Evolutionary conservation across 2,797 vertebrate species (phyloP), one percentile per base, ranked within the genome.

Genomic region (Ceryle rudis): DNA sequence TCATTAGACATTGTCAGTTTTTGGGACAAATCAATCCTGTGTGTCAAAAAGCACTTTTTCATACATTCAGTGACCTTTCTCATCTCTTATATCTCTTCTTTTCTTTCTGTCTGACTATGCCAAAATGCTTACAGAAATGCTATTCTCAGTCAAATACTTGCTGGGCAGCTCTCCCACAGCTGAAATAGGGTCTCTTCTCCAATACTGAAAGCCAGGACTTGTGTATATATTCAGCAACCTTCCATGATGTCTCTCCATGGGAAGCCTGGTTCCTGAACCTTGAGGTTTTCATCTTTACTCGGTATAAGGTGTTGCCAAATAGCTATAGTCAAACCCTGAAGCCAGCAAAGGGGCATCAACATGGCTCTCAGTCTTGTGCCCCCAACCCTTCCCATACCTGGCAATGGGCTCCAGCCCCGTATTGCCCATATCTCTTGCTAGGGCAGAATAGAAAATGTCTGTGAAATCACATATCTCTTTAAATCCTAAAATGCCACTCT

Each of bases 401-500:
- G 29, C 57, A 70, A 41, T 4, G 5, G 13, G 16, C 10, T 86
- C 11, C 49, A 73, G 49, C 0, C 2, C 13, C 9, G 4, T 2
- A 0, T 28, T 94, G 41, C 21, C 23, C 28, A 2, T 39, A n/a
- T n/a, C 18, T 46, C 31, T 87, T 81, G 16, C 39, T 65, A 69
- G 35, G 42, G 21, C 46, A 86, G 31, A 39, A 39, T 9, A 95
- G 73, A 74, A 89, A 65, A 72, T 75, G 15, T 16, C 51, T 33
- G 31, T 33, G 51, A 12, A 72, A 66, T 10, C 33, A 33, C 4
- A 1, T 82, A 66, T 57, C 39, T 88, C 82, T 93, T 90, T 95
- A 95, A 94, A 91, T 91, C 65, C 61, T 94, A 81, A 96, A 94
- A 73, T 70, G 58, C 33, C 64, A 35, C 54, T 81, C 79, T 83